Evolutionary conservation across 2,888 invertebrate species (phyloP).

Genomic region (Agonopterix heracliana): DNA sequence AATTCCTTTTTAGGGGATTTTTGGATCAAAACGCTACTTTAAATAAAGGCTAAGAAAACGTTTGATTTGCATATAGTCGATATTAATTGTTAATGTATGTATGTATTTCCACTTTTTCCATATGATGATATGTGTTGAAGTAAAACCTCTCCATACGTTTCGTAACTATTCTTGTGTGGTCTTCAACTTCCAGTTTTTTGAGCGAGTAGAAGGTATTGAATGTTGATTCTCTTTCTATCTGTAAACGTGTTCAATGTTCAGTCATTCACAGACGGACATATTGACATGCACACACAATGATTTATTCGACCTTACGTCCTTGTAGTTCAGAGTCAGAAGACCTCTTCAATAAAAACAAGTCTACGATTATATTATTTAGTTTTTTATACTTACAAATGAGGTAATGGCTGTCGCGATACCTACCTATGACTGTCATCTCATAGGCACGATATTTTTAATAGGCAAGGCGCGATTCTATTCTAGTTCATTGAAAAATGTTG

Average conservation of each 20-base stretch:
- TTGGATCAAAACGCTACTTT: too few relatives aligned
- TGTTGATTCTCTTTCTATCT: slow-evolving; percentile 38
- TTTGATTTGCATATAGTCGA: neutral
- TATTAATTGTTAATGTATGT: too few relatives aligned
- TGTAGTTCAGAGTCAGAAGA: neutral
- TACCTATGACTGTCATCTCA: too few relatives aligned
- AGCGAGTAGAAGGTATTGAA: slow-evolving; percentile 36
- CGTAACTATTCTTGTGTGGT: slow-evolving; percentile 9
- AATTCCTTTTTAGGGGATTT: too few relatives aligned
- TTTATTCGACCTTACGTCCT: neutral
- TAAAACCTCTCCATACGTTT: too few relatives aligned
- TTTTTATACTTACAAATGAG: too few relatives aligned
- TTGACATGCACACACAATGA: slow-evolving; percentile 36
- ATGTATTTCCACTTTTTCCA: too few relatives aligned
- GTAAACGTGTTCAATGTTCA: slow-evolving; percentile 36
- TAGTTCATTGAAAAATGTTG: neutral
- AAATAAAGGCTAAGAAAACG: neutral
- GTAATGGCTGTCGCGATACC: too few relatives aligned
- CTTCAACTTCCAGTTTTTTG: slow-evolving; percentile 23
- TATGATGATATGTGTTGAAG: too few relatives aligned
- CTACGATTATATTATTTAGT: too few relatives aligned
- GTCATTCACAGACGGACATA: slow-evolving; percentile 28
- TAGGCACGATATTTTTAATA: neutral
- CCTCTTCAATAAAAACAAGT: too few relatives aligned
- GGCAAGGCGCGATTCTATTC: neutral